A percentile compares a stretch with the other conserved stretches of the same genome.
Evolutionary conservation across 2,797 vertebrate genomes (phyloP).

Genomic region (Erethizon dorsatum): DNA sequence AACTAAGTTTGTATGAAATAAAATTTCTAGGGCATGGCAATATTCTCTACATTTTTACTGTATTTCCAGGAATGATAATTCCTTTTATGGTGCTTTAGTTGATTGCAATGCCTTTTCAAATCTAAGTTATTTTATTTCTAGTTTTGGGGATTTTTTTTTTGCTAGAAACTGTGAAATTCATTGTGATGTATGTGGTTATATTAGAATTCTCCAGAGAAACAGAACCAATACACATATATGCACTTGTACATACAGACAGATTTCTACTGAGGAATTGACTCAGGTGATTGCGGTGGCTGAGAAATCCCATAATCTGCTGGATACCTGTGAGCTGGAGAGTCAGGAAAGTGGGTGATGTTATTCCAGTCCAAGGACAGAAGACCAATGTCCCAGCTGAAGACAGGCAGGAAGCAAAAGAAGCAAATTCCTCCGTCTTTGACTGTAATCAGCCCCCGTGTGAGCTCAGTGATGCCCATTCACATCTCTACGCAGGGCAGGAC

Average conservation of each 20-base stretch:
- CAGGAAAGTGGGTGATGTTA: neutral
- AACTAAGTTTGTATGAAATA: neutral
- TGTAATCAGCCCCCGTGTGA: neutral
- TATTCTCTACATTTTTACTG: neutral
- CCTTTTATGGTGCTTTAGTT: neutral
- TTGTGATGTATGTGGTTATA: neutral
- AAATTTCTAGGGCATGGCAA: neutral
- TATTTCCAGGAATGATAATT: conserved; percentile 42
- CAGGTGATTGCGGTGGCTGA: neutral
- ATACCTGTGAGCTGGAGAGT: neutral
- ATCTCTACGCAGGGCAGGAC: neutral
- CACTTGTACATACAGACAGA: neutral
- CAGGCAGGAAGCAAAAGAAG: neutral
- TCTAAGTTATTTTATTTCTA: neutral
- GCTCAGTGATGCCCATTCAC: neutral
- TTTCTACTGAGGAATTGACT: neutral
- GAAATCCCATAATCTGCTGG: neutral
- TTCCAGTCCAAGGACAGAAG: too few relatives aligned
- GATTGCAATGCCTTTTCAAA: neutral
- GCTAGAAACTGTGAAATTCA: neutral
- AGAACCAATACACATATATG: neutral
- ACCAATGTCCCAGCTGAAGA: neutral
- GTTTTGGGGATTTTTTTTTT: neutral
- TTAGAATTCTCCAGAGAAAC: neutral
- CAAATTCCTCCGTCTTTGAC: neutral